Conservation (phyloP, 2,888 invertebrate genomes). For the Lasioglossum villosulum region DNA sequence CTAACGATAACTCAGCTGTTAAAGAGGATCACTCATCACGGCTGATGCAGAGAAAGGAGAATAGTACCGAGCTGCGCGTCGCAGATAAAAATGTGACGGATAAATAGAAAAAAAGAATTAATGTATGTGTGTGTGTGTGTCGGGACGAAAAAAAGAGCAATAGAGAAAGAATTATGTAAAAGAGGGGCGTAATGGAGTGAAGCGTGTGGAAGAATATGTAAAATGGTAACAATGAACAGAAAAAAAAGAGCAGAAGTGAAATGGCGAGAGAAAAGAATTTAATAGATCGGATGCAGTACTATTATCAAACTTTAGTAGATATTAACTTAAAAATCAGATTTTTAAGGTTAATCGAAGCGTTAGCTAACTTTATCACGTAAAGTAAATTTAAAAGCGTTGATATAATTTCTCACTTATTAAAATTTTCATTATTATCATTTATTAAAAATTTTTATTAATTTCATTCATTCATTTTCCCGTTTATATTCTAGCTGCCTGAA, state of each 20-base stretch:
- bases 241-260: background rate
- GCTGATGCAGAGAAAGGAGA: conserved; percentile 13
- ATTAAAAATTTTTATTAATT: no score
- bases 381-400: no score
- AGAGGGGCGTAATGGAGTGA: background rate
- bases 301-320: background rate
- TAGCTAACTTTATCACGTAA: no score
- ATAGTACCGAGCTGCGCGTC: background rate
- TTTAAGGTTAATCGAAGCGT: background rate
- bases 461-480: no score
- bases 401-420: no score
- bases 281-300: background rate
- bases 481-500: no score
- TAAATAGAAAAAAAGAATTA: background rate
- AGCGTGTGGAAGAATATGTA: background rate
- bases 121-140: no score
- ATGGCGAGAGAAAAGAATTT: background rate
- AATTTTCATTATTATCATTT: no score
- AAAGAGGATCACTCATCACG: conserved; percentile 41
- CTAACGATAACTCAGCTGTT: conserved; percentile 38
- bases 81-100: background rate
- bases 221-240: background rate
- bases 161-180: background rate
- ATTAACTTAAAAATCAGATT: background rate
- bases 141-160: background rate